Evolutionary conservation across 1,140 invertebrate genomes (phyloP), one percentile per base, ranked within the genome.

Genomic region (Achroia grisella): DNA sequence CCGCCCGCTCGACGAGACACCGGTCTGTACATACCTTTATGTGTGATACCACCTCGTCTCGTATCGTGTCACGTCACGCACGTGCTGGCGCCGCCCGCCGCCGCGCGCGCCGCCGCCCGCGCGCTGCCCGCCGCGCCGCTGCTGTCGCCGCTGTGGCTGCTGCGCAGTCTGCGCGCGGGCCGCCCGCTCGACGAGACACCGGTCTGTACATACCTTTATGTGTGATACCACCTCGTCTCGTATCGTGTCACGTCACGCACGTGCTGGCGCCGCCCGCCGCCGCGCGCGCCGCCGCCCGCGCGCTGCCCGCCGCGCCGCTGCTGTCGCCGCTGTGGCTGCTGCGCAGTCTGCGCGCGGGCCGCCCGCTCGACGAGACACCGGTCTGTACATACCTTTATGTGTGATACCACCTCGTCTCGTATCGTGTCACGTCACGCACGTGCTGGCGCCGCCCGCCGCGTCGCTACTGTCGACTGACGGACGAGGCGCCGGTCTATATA

Each of bases 271-370:
- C 44, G 14, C 10, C 3, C 8, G 34, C 44, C 0, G 57, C 68
- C 0, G 62, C 64, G 1, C n/a, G 31, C 0, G 45, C 42, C 4
- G 67, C 57, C 62, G 78, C 33, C 50, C 90, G 89, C 43, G 89
- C 90, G 68, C 82, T 54, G 62, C 92, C 91, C 51, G 89, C 90
- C 10, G 88, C 89, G 56, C 85, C 94, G 34, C 89, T 96, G 1
- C 89, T 82, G 15, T 82, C 31, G 23, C 92, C 32, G 80, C 89
- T 55, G n/a, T 97, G 95, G 95, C 67, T 97, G 14, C 62, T 91
- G 10, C 89, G 92, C 48, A 93, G 93, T 71, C 90, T 94, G 1
- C 87, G 88, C 48, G 73, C 89, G 0, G 87, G 89, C 0, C 13
- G 46, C 0, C 56, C 65, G 36, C 14, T 82, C 15, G 63, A 70